Conservation (phyloP, 1,140 invertebrate genomes). For the Drosophila carrolli region DNA sequence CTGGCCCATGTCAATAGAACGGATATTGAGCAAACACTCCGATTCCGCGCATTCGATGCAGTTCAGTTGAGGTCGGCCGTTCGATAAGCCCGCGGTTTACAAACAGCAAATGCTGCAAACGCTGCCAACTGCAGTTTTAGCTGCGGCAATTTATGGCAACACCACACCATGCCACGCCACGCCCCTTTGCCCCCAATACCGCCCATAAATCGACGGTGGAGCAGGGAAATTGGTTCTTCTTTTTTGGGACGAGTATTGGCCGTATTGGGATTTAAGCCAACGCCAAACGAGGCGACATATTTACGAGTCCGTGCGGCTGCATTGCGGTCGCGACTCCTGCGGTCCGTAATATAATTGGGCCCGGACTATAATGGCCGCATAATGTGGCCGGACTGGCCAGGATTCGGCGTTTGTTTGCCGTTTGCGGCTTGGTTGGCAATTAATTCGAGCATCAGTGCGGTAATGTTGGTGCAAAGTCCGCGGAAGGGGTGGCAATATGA, state of each 20-base stretch:
- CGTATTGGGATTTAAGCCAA: conserved; percentile 59
- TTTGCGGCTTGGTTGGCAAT: conserved; percentile 65
- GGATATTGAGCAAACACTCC: conserved; percentile 58
- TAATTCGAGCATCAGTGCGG: conserved; percentile 44
- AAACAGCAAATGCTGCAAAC: conserved; percentile 54
- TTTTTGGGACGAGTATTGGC: conserved; percentile 33
- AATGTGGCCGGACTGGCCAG: conserved; percentile 47
- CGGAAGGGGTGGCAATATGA: neutral
- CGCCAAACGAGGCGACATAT: conserved; percentile 71
- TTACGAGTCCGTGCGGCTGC: conserved; percentile 64
- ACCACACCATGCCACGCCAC: neutral
- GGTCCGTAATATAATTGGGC: conserved; percentile 55
- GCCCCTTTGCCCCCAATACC: neutral
- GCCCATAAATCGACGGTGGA: conserved; percentile 65
- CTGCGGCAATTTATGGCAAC: conserved; percentile 78
- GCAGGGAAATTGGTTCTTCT: conserved; percentile 47
- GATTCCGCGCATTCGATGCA: conserved; percentile 18
- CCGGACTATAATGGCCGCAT: conserved; percentile 70
- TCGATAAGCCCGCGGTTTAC: conserved; percentile 54
- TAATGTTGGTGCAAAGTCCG: conserved; percentile 17
- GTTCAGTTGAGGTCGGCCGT: conserved; percentile 35
- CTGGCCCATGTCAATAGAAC: conserved; percentile 43
- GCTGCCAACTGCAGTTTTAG: conserved; percentile 66
- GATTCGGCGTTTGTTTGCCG: conserved; percentile 44
- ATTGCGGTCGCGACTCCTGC: conserved; percentile 41